These are phyloP conservation scores for Chaunax sp. DNA, from an alignment of 2,797 vertebrate genomes.

Conservation along the genomic window DNA sequence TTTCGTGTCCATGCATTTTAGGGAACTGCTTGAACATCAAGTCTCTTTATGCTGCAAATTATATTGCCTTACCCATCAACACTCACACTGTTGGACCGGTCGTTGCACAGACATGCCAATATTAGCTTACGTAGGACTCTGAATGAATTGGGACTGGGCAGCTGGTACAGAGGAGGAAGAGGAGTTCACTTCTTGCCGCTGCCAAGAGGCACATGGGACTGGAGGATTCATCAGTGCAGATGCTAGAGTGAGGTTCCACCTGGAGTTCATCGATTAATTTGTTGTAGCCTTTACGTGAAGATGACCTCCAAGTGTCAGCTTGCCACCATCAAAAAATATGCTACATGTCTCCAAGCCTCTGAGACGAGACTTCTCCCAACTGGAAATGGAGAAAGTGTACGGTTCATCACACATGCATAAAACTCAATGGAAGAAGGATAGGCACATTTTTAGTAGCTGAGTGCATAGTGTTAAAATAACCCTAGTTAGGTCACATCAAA, in stretches of 20 bases:
- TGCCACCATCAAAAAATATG: slow-evolving; percentile 19
- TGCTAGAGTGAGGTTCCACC: slow-evolving; percentile 27
- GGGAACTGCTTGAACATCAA: no score
- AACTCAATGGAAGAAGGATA: slow-evolving; percentile 11
- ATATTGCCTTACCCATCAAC: slow-evolving; percentile 9
- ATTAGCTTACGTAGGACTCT: slow-evolving; percentile 22
- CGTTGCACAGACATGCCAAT: slow-evolving; percentile 22
- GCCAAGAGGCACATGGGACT: slow-evolving; percentile 12
- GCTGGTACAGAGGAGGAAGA: slow-evolving; percentile 22
- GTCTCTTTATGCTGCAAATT: slow-evolving; percentile 16
- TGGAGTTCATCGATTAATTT: slow-evolving; percentile 27
- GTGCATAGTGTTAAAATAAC: not conserved
- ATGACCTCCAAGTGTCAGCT: slow-evolving; percentile 37
- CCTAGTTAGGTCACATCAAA: slow-evolving; percentile 1
- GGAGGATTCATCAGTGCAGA: slow-evolving; percentile 51
- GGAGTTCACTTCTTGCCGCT: slow-evolving; percentile 27
- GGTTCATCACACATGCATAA: slow-evolving; percentile 24
- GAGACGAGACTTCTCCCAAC: slow-evolving; percentile 16
- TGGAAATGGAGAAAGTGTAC: slow-evolving; percentile 17
- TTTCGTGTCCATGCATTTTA: no score
- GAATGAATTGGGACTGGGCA: slow-evolving; percentile 25
- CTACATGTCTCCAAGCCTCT: slow-evolving; percentile 13
- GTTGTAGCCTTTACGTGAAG: slow-evolving; percentile 35
- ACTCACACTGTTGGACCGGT: slow-evolving; percentile 13
- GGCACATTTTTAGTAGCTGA: not conserved